These are phyloP conservation scores for Lepus americanus DNA, from an alignment of 2,113 vertebrate species.

Conservation along the genomic window DNA sequence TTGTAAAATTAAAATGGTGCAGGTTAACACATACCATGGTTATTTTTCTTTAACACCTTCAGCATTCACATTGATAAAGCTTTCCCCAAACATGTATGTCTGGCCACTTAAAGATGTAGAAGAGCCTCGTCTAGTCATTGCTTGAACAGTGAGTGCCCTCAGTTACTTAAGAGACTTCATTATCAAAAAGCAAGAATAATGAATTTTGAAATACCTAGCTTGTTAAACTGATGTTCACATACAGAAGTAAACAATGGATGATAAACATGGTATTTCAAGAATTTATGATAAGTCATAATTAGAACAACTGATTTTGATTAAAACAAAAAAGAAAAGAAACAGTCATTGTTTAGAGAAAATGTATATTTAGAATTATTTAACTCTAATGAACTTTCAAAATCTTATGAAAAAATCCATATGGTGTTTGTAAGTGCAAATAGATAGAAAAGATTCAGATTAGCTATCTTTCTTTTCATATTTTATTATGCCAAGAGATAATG, in stretches of 20 bases:
- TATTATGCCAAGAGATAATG: conserved; percentile 72
- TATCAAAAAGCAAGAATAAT: background rate
- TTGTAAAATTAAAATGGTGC: background rate
- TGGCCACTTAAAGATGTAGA: background rate
- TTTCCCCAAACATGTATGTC: background rate
- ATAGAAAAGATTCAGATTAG: conserved; percentile 63
- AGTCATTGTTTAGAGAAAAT: background rate
- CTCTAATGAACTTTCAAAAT: conserved; percentile 63
- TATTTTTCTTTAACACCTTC: background rate
- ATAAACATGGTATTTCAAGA: background rate
- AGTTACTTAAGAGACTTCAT: background rate
- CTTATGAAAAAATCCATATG: conserved; percentile 54
- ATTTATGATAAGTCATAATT: conserved; percentile 1
- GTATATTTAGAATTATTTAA: conserved; percentile 61
- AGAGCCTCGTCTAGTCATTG: background rate
- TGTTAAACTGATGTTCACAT: background rate
- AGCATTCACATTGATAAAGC: background rate
- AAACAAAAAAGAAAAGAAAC: background rate
- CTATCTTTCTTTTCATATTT: conserved; percentile 81
- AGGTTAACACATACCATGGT: background rate
- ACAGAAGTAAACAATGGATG: background rate
- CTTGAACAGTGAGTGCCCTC: background rate
- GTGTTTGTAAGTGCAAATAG: conserved; percentile 33
- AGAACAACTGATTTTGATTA: background rate
- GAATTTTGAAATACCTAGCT: background rate